These are phyloP conservation scores for Pelmatolapia mariae DNA, from an alignment of 2,113 vertebrate species.

Conservation along the genomic window DNA sequence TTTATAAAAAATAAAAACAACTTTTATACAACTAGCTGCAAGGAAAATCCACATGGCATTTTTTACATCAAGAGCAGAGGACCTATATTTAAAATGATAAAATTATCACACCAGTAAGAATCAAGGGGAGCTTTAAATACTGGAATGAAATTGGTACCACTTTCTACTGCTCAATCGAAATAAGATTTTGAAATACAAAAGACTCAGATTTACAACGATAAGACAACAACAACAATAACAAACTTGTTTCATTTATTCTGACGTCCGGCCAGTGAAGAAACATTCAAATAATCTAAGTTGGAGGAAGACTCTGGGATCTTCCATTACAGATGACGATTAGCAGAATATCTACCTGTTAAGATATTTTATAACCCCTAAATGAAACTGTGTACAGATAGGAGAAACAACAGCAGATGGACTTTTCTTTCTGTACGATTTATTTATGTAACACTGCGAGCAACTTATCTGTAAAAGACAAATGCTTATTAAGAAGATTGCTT, in stretches of 20 bases:
- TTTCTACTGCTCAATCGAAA: neutral
- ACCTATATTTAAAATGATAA: neutral
- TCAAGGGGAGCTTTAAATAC: neutral
- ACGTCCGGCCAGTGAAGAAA: fast-evolving
- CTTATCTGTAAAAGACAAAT: neutral
- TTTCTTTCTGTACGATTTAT: neutral
- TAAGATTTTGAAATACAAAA: neutral
- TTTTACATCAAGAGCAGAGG: neutral
- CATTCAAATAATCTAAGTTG: neutral
- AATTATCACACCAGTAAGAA: neutral
- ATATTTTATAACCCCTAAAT: neutral
- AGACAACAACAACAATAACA: neutral
- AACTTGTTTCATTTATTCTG: neutral
- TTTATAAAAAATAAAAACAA: neutral
- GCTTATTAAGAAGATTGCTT: neutral
- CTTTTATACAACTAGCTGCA: neutral
- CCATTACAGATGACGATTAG: neutral
- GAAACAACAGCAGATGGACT: neutral
- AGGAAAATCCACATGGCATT: neutral
- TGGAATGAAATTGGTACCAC: neutral
- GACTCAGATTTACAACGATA: neutral
- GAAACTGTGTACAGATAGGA: neutral
- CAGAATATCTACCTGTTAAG: neutral
- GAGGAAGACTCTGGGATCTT: neutral
- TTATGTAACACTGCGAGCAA: neutral